These are phyloP conservation scores for Pelusios castaneus DNA, from an alignment of 2,113 vertebrate genomes.

Conservation along the genomic window DNA sequence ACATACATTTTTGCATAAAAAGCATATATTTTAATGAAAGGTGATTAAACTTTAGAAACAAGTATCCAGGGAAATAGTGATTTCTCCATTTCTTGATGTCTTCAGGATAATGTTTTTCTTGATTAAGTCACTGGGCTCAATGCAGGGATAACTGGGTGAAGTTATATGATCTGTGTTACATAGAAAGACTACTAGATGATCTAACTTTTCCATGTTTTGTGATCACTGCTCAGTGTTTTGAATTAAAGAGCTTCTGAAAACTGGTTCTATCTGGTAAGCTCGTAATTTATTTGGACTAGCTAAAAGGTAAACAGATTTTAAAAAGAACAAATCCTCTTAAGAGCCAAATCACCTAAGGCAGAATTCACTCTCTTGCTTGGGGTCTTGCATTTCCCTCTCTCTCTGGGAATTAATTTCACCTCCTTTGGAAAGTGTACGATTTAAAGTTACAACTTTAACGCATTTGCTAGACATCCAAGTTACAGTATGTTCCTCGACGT, in stretches of 20 bases:
- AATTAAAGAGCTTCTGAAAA: neutral
- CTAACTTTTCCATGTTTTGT: neutral
- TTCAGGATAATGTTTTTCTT: neutral
- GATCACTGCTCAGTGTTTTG: neutral
- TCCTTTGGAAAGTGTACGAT: neutral
- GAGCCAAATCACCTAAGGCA: neutral
- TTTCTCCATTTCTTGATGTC: neutral
- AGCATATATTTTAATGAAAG: neutral
- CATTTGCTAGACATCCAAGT: neutral
- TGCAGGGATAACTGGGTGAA: neutral
- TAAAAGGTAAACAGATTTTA: neutral
- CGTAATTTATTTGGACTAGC: neutral
- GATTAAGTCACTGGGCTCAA: neutral
- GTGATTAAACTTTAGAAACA: neutral
- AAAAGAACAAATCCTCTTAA: neutral
- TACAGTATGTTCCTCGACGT: neutral
- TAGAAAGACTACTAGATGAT: neutral
- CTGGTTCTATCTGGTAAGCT: neutral
- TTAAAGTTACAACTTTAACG: neutral
- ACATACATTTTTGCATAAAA: neutral
- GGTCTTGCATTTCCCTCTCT: neutral
- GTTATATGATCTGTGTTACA: neutral
- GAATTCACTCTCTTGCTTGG: neutral
- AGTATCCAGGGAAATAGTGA: neutral
- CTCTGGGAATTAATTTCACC: neutral